A percentile compares a stretch with the other conserved stretches of the same genome.
These are phyloP conservation scores for Selenia dentaria DNA, from an alignment of 2,888 invertebrate genomes.

Conservation along the genomic window DNA sequence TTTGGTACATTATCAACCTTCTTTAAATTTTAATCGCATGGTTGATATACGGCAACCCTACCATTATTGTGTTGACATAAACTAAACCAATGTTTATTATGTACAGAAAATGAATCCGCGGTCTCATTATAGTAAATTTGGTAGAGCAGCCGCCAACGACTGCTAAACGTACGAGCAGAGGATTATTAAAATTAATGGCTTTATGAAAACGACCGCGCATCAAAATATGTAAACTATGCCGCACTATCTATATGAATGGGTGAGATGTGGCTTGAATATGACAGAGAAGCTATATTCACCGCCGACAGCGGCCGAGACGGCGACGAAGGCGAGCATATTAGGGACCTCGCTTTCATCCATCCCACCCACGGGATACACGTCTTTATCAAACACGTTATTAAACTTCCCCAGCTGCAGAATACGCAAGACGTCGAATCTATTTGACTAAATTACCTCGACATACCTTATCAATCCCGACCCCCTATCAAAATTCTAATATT, in stretches of 20 bases:
- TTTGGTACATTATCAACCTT: too few species aligned
- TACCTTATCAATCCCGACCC: slow-evolving; percentile 29
- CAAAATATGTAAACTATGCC: slow-evolving; percentile 72
- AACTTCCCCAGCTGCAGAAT: slow-evolving; percentile 63
- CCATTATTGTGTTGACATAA: slow-evolving; percentile 3
- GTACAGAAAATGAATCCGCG: slow-evolving; percentile 32
- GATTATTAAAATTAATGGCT: slow-evolving; percentile 72
- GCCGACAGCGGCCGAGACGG: slow-evolving; percentile 66
- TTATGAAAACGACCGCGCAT: slow-evolving; percentile 61
- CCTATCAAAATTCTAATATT: slow-evolving; percentile 31
- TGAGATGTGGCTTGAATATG: slow-evolving; percentile 64
- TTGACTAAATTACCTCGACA: slow-evolving; percentile 54
- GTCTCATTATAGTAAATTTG: slow-evolving; percentile 34
- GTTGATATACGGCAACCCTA: slow-evolving; percentile 1
- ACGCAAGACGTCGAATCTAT: slow-evolving; percentile 57
- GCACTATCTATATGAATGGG: slow-evolving; percentile 69
- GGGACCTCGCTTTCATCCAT: slow-evolving; percentile 62
- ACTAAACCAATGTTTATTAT: slow-evolving; percentile 17
- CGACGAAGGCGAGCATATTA: slow-evolving; percentile 64
- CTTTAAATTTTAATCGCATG: not conserved
- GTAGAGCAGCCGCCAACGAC: slow-evolving; percentile 35
- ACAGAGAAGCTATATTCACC: slow-evolving; percentile 58
- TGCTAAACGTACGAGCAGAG: slow-evolving; percentile 42
- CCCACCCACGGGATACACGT: slow-evolving; percentile 61
- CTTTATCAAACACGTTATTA: slow-evolving; percentile 76